These are phyloP conservation scores for Nephrocerus scutellatus DNA, from an alignment of 2,888 invertebrate genomes.

Conservation along the genomic window DNA sequence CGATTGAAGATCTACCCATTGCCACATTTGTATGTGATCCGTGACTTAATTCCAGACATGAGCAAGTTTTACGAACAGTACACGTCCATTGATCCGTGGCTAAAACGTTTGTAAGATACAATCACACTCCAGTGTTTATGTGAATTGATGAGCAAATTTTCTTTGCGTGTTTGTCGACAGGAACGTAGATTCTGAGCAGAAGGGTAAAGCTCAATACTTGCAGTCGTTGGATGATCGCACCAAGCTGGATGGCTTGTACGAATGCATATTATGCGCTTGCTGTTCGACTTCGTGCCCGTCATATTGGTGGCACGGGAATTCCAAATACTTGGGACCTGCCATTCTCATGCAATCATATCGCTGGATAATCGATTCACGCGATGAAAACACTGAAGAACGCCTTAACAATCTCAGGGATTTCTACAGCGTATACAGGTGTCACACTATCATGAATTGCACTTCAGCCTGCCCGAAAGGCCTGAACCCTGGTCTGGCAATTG, in stretches of 20 bases:
- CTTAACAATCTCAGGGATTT: slow-evolving; percentile 75
- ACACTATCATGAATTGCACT: slow-evolving; percentile 95
- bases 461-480: slow-evolving; percentile 92
- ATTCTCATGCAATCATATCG: slow-evolving; percentile 96
- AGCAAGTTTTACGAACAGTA: slow-evolving; percentile 94
- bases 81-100: slow-evolving; percentile 87
- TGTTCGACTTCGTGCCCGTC: slow-evolving; percentile 95
- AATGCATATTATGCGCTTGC: slow-evolving; percentile 95
- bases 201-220: slow-evolving; percentile 69
- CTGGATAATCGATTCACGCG: slow-evolving; percentile 95
- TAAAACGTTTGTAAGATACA: slow-evolving; percentile 68
- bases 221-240: slow-evolving; percentile 84
- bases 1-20: slow-evolving; percentile 83
- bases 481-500: slow-evolving; percentile 90
- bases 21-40: slow-evolving; percentile 97
- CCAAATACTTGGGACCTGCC: slow-evolving; percentile 96
- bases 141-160: neutral
- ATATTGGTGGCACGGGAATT: slow-evolving; percentile 98
- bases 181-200: slow-evolving; percentile 48
- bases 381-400: slow-evolving; percentile 69
- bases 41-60: slow-evolving; percentile 89
- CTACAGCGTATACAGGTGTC: slow-evolving; percentile 87
- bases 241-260: slow-evolving; percentile 90
- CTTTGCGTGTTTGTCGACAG: slow-evolving; percentile 3
- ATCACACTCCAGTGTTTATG: slow-evolving; percentile 4